These are phyloP conservation scores for Lymantria monacha DNA, from an alignment of 2,888 invertebrate genomes.

Conservation along the genomic window DNA sequence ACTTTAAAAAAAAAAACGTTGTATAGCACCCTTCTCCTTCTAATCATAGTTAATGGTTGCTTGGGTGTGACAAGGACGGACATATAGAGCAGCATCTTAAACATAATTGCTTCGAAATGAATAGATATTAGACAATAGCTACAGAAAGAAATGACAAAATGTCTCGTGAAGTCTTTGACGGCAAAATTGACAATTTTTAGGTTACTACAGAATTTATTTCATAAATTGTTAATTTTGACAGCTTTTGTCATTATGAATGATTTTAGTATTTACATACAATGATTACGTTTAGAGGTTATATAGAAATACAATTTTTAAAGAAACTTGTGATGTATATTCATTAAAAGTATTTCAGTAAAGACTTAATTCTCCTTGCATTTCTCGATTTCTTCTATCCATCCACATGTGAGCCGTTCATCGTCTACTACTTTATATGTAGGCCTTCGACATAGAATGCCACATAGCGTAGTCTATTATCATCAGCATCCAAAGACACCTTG, in stretches of 20 bases:
- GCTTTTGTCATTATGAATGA: neutral
- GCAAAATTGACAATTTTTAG: conserved; percentile 34
- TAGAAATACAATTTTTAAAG: too few relatives aligned
- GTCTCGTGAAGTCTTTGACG: conserved; percentile 37
- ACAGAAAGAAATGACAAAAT: conserved; percentile 51
- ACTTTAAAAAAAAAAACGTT: conserved; percentile 61
- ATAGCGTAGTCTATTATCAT: too few relatives aligned
- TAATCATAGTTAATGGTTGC: conserved; percentile 27
- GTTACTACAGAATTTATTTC: conserved; percentile 26
- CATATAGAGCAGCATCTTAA: conserved; percentile 47
- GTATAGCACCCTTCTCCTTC: conserved; percentile 55
- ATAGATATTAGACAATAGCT: conserved; percentile 67
- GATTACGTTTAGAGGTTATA: too few relatives aligned
- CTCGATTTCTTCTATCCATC: too few relatives aligned
- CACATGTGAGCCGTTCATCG: too few relatives aligned
- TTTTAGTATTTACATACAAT: neutral
- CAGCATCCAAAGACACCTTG: too few relatives aligned
- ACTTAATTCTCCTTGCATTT: too few relatives aligned
- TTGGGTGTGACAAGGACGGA: conserved; percentile 43
- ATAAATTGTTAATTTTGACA: conserved; percentile 10
- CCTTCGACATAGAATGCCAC: too few relatives aligned
- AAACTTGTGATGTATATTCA: too few relatives aligned
- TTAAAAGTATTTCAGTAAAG: too few relatives aligned
- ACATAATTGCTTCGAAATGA: conserved; percentile 71
- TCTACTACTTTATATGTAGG: too few relatives aligned